phyloP scores from a whole-genome alignment of 2,888 invertebrate genomes.

The Bhutanitis thaidina region DNA sequence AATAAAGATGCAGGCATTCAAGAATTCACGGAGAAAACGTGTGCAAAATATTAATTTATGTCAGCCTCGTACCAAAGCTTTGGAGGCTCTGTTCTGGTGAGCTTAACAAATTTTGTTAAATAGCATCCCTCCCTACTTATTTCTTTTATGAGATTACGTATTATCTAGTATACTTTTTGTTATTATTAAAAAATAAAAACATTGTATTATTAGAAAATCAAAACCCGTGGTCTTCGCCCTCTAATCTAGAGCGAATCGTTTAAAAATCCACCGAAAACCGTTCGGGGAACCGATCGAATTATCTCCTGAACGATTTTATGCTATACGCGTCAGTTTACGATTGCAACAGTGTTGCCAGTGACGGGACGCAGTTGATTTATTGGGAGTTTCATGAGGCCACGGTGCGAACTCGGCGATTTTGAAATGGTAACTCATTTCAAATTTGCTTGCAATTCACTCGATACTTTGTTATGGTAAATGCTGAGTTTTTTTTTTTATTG shows the following conservation, averaged over 20 bases:
- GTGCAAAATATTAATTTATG: background rate
- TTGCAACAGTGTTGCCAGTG: constrained; percentile 45
- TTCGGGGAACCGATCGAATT: constrained; percentile 65
- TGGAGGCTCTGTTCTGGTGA: no score
- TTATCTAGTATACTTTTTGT: no score
- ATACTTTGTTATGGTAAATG: constrained; percentile 27
- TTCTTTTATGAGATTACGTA: no score
- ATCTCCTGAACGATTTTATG: constrained; percentile 59
- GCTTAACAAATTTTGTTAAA: no score
- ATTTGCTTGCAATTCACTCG: constrained; percentile 28
- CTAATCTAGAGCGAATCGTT: constrained; percentile 25
- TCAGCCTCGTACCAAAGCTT: background rate
- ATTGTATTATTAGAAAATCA: no score
- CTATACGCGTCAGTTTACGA: constrained; percentile 39
- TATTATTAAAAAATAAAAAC: no score
- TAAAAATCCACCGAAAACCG: constrained; percentile 35
- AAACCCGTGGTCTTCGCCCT: constrained; percentile 5
- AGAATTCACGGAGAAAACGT: background rate
- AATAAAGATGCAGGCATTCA: background rate
- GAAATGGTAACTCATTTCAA: constrained; percentile 51
- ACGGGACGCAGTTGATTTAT: constrained; percentile 38
- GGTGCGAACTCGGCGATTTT: constrained; percentile 37
- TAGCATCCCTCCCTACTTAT: no score
- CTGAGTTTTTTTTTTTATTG: constrained; percentile 20
- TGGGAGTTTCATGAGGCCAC: constrained; percentile 36